Evolutionary conservation across 2,888 invertebrate species (phyloP).

Genomic region (Heliconius hortense): DNA sequence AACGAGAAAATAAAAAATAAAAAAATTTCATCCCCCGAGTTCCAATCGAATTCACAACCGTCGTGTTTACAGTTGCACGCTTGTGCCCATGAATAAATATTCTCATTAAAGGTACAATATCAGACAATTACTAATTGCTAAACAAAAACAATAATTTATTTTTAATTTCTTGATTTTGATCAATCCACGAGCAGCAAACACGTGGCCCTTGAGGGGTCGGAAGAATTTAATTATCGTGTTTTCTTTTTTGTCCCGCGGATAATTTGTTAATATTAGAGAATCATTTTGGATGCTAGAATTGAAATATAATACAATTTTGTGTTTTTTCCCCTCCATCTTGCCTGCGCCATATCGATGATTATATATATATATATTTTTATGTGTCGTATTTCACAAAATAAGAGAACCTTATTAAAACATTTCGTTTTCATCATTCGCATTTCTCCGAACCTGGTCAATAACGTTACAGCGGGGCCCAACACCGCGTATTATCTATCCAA

Average conservation of each 20-base stretch:
- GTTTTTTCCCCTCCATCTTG: background rate
- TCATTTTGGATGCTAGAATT: background rate
- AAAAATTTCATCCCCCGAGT: no score
- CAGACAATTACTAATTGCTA: background rate
- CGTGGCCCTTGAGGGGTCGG: background rate
- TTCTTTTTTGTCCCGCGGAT: background rate
- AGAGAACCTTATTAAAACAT: background rate
- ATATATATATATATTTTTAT: no score
- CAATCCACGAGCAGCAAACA: conserved; percentile 1
- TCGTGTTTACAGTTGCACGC: no score
- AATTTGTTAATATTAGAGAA: background rate
- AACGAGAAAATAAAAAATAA: no score
- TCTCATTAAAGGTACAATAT: background rate
- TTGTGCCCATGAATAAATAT: background rate
- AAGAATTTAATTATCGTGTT: conserved; percentile 22
- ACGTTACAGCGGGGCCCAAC: background rate
- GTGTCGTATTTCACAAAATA: background rate
- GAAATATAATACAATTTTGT: conserved; percentile 1
- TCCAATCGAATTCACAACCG: no score
- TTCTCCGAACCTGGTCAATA: background rate
- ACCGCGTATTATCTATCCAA: background rate
- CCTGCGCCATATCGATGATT: no score
- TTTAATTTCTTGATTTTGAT: background rate
- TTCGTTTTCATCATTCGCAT: no score
- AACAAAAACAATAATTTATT: background rate